A percentile compares a stretch with the other conserved stretches of the same genome.
Conservation (phyloP, 2,888 invertebrate species). For the Eudemis profundana region DNA sequence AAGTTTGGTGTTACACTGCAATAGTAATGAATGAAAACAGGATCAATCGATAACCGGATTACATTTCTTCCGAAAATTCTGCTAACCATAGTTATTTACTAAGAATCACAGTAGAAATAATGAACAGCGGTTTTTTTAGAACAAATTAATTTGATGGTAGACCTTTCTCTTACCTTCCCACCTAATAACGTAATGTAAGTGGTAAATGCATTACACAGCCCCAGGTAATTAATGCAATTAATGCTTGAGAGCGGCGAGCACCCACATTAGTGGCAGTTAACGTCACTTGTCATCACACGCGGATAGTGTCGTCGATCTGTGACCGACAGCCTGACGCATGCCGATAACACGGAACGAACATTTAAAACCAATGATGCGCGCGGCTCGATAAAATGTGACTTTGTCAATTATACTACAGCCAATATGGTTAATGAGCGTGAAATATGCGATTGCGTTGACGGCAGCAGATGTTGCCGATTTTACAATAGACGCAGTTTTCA, state of each 20-base stretch:
- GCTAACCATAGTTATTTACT: no score
- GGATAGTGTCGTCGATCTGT: slow-evolving; percentile 49
- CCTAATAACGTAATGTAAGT: slow-evolving; percentile 1
- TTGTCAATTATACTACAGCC: slow-evolving; percentile 71
- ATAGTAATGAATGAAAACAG: no score
- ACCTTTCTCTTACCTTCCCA: no score
- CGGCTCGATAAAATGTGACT: slow-evolving; percentile 63
- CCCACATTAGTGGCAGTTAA: slow-evolving; percentile 55
- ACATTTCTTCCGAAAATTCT: no score
- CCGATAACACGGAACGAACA: slow-evolving; percentile 67
- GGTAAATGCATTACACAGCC: slow-evolving; percentile 14
- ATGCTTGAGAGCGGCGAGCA: slow-evolving; percentile 26
- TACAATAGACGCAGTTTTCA: slow-evolving; percentile 1
- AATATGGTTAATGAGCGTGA: slow-evolving; percentile 70
- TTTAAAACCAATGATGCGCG: slow-evolving; percentile 72
- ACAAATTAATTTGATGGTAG: no score
- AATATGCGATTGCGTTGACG: slow-evolving; percentile 57
- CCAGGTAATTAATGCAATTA: slow-evolving; percentile 38
- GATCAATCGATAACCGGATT: no score
- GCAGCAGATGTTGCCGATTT: slow-evolving; percentile 7
- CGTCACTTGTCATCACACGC: slow-evolving; percentile 54
- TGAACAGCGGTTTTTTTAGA: no score
- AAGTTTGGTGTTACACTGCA: no score
- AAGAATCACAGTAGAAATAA: no score
- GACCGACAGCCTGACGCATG: slow-evolving; percentile 63